phyloP scores from a whole-genome alignment of 2,113 vertebrate species.

The Lepisosteus oculatus region DNA sequence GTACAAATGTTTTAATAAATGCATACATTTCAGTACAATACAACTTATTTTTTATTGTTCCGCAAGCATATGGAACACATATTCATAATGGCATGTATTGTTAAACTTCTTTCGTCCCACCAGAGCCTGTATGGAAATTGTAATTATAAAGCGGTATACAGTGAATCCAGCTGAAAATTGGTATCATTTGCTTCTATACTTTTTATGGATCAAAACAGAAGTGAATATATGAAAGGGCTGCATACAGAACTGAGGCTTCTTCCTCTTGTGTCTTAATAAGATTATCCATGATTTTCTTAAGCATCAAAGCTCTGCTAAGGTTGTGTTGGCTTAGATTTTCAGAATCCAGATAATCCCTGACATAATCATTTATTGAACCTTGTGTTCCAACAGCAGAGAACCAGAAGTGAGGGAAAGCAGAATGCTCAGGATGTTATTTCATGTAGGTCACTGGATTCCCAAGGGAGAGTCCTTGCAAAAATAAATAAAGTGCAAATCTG shows the following conservation, averaged over 20 bases:
- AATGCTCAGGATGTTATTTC: not conserved
- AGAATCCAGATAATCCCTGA: slow-evolving; percentile 5
- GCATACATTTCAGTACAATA: too few relatives aligned
- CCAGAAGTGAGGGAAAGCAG: not conserved
- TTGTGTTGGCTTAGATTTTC: not conserved
- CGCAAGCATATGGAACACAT: too few relatives aligned
- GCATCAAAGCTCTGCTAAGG: not conserved
- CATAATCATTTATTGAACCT: slow-evolving; percentile 16
- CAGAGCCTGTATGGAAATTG: too few relatives aligned
- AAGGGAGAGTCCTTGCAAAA: not conserved
- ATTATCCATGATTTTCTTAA: slow-evolving; percentile 15
- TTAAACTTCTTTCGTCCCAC: too few relatives aligned
- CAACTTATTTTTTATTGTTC: too few relatives aligned
- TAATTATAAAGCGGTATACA: not conserved
- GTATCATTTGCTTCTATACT: not conserved
- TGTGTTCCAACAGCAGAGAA: not conserved
- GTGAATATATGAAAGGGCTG: slow-evolving; percentile 1
- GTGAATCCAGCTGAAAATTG: not conserved
- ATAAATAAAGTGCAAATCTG: not conserved
- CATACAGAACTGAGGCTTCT: not conserved
- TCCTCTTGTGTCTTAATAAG: not conserved
- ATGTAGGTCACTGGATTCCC: slow-evolving; percentile 1
- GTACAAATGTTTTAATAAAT: too few relatives aligned
- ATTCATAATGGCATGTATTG: too few relatives aligned
- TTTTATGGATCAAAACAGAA: not conserved